Evolutionary conservation across 2,797 vertebrate genomes (phyloP).

Genomic region (Poecilia wingei): DNA sequence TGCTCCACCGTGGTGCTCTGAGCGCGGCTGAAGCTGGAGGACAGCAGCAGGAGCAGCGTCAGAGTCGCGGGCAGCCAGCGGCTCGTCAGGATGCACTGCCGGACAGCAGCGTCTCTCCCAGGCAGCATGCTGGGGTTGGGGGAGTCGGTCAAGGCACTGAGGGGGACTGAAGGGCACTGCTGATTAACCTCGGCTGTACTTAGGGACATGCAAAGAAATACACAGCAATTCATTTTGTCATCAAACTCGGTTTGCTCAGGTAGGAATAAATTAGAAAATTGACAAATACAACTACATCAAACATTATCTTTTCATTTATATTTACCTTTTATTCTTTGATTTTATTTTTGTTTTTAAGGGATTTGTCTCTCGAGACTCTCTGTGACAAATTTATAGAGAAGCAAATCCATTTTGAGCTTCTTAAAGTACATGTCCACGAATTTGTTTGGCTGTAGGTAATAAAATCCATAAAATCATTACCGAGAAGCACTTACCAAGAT

Average conservation of each 20-base stretch:
- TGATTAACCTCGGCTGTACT: conserved; percentile 7
- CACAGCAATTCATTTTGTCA: not conserved
- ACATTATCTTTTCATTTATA: not conserved
- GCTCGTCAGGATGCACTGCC: conserved; percentile 63
- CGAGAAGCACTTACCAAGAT: conserved; percentile 65
- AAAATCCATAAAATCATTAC: not conserved
- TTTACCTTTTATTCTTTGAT: not conserved
- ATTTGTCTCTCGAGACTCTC: not conserved
- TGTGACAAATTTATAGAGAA: not conserved
- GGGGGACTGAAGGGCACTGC: conserved; percentile 5
- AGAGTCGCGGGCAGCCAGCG: conserved; percentile 79
- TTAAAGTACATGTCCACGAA: not conserved
- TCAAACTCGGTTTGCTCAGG: not conserved
- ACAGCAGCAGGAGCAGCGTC: conserved; percentile 82
- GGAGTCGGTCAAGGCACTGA: conserved; percentile 63
- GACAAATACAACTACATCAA: not conserved
- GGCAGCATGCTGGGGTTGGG: conserved; percentile 74
- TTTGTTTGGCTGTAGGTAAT: not conserved
- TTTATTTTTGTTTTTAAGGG: not conserved
- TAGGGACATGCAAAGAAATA: conserved; percentile 1
- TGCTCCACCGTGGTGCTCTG: conserved; percentile 87
- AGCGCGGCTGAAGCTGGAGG: conserved; percentile 74
- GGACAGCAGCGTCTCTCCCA: conserved; percentile 57
- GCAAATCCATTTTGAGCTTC: conserved; percentile 6
- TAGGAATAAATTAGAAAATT: not conserved